Percentiles rank a stretch among this genome's conserved stretches.
phyloP scores from a whole-genome alignment of 2,888 invertebrate species.

The Diabrotica balteata region DNA sequence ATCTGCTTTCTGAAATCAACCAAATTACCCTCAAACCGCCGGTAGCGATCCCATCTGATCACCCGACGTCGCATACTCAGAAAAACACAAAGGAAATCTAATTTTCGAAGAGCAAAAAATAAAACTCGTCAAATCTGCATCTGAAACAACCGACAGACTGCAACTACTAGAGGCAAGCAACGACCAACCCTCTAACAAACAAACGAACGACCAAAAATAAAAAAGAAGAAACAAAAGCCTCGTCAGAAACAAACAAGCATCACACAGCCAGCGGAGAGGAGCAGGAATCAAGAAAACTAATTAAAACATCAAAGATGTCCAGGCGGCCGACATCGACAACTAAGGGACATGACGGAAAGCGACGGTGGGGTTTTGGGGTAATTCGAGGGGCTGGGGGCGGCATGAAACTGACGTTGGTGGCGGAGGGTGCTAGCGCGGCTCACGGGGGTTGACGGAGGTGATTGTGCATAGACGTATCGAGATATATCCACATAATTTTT shows the following conservation, averaged over 20 bases:
- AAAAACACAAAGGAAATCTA: constrained; percentile 23
- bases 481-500: background rate
- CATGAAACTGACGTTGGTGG: constrained; percentile 19
- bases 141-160: constrained; percentile 15
- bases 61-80: background rate
- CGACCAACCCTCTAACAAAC: constrained; percentile 22
- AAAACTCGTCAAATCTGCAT: constrained; percentile 27
- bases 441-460: background rate
- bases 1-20: too few species aligned
- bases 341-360: constrained; percentile 41
- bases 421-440: constrained; percentile 14
- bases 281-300: constrained; percentile 50
- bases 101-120: constrained; percentile 10
- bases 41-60: background rate
- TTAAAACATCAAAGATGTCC: constrained; percentile 56
- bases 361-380: constrained; percentile 28
- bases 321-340: constrained; percentile 43
- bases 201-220: constrained; percentile 26
- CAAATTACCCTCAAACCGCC: background rate
- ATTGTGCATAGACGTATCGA: background rate
- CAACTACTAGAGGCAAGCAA: constrained; percentile 13
- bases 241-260: constrained; percentile 36
- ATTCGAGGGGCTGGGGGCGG: constrained; percentile 11
- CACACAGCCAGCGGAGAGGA: constrained; percentile 17
- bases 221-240: constrained; percentile 33